Evolutionary conservation across 2,797 vertebrate genomes (phyloP), one percentile per base, ranked within the genome.

Genomic region (Telmatherina bonti): DNA sequence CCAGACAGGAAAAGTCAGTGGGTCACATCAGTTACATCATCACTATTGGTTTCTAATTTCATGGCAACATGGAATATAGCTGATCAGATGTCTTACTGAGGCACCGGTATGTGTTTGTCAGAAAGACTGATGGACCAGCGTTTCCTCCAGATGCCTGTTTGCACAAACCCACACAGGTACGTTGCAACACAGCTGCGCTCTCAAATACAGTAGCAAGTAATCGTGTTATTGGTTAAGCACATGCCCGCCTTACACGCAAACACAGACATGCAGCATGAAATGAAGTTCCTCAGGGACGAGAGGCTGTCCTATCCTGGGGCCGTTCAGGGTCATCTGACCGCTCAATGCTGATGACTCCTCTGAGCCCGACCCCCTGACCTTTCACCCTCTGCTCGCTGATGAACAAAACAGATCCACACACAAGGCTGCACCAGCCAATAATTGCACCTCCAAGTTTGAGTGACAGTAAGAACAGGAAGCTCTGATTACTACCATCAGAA

Each of bases 371-470:
- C 45, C 80, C 70, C 56, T 72, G 36, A 84, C 86, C 88, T 79
- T 57, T 87, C 62, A 82, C 85, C 80, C 83, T 31, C 27, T 16
- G 62, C 62, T 82, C 84, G 71, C 84, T 89, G 85, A 91, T 90
- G 90, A 85, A 90, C 82, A 86, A 88, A 90, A 78, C 91, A 92
- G 91, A 91, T 85, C 89, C 85, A 84, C 86, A 84, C 86, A 84
- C 82, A 80, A 53, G 47, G 61, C 70, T 29, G 47, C 64, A 71
- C 31, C 12, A 49, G 72, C 79, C 86, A 78, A 82, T 84, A 71
- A 71, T 24, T 63, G 74, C 84, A 57, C 72, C 72, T 79, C 13
- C 0, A 41, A 11, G 52, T 56, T 1, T 63, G 64, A 85, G 26
- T 57, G 79, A 79, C 81, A 56, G 67, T 26, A 7, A 5, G 56